Evolutionary conservation across 1,140 invertebrate species (phyloP).

Genomic region (Brachystomella parvula): DNA sequence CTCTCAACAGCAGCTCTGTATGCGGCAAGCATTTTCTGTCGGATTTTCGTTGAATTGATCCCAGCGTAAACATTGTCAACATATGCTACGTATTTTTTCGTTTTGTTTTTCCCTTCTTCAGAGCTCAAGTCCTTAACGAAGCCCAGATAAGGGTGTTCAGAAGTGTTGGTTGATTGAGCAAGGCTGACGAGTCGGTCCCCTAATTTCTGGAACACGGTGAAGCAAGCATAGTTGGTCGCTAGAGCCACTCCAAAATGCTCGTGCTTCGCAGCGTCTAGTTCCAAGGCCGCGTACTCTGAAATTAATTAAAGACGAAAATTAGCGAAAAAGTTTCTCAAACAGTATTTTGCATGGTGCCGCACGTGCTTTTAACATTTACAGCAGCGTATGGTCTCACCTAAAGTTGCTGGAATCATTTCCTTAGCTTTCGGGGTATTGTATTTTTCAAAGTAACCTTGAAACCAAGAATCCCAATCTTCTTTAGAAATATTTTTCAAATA

Average conservation of each 20-base stretch:
- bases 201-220: conserved; percentile 17
- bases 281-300: background rate
- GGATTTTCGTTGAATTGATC: background rate
- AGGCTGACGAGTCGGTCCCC: background rate
- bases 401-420: background rate
- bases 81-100: background rate
- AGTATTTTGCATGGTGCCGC: background rate
- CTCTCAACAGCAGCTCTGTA: background rate
- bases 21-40: conserved; percentile 13
- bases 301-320: background rate
- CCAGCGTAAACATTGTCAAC: conserved; percentile 14
- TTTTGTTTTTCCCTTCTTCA: background rate
- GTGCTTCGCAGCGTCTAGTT: background rate
- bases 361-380: background rate
- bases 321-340: background rate
- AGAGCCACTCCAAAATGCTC: conserved; percentile 10
- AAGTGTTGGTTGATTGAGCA: background rate
- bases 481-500: background rate
- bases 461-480: background rate
- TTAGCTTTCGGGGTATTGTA: background rate
- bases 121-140: background rate
- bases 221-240: conserved; percentile 11
- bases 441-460: background rate
- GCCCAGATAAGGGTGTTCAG: conserved; percentile 2
- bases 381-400: background rate